Percentiles rank a stretch among this genome's conserved stretches.
Evolutionary conservation across 2,888 invertebrate species (phyloP).

Genomic region (Drosophila demipolita): DNA sequence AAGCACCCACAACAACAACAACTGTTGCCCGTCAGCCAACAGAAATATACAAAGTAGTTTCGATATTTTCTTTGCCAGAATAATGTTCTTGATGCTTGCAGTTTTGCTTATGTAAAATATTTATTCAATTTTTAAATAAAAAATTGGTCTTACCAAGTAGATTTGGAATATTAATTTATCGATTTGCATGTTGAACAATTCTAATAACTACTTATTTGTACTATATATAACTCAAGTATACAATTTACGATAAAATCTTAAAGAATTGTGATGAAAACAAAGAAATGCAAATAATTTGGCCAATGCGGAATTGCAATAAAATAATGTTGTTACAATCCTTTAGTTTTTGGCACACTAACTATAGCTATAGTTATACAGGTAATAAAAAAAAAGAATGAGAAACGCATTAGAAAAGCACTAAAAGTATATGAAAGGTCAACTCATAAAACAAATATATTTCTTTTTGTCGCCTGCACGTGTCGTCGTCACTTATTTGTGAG

Average conservation of each 20-base stretch:
- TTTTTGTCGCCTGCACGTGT: conserved; percentile 44
- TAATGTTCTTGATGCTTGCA: not conserved
- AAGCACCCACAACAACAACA: conserved; percentile 8
- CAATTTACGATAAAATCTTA: not conserved
- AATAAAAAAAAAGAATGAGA: not conserved
- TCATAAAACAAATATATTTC: conserved; percentile 1
- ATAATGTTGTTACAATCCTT: not conserved
- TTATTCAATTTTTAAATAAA: not conserved
- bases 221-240: not conserved
- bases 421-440: conserved; percentile 15
- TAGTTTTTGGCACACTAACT: not conserved
- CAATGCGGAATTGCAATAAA: not conserved
- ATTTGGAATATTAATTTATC: not conserved
- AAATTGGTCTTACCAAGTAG: not conserved
- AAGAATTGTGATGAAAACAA: not conserved
- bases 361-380: not conserved
- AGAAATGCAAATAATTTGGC: not conserved
- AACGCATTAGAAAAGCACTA: conserved; percentile 1
- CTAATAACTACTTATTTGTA: not conserved
- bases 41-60: conserved; percentile 1
- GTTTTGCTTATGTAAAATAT: not conserved
- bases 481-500: not conserved
- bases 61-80: not conserved
- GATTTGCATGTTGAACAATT: not conserved
- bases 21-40: conserved; percentile 12